Evolutionary conservation across 2,113 vertebrate species (phyloP).

Genomic region (Micronisus gabar): DNA sequence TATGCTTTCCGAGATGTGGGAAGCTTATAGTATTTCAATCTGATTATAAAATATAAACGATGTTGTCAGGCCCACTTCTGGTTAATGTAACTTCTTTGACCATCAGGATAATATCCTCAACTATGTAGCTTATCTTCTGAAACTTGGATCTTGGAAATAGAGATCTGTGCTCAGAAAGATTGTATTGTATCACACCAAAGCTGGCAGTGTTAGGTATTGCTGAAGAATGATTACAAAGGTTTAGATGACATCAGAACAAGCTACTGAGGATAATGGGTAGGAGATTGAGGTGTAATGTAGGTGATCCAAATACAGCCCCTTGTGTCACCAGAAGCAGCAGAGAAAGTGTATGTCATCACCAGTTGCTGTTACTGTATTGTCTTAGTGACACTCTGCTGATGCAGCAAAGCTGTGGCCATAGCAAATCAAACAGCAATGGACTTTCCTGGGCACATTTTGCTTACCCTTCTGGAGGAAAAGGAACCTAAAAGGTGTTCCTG

Average conservation of each 20-base stretch:
- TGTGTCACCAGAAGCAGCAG: not conserved
- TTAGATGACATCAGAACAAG: not conserved
- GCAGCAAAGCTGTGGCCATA: not conserved
- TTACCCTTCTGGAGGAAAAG: not conserved
- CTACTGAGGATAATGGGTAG: not conserved
- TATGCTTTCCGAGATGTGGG: not conserved
- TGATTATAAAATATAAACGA: not conserved
- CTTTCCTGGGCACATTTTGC: not conserved
- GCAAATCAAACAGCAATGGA: not conserved
- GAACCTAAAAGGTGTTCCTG: not conserved
- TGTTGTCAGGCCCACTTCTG: not conserved
- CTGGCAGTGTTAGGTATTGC: not conserved
- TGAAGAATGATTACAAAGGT: not conserved
- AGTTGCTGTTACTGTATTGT: not conserved
- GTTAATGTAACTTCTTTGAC: not conserved
- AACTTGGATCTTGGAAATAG: not conserved
- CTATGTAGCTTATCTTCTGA: not conserved
- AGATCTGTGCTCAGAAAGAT: not conserved
- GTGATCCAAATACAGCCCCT: not conserved
- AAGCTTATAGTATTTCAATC: not conserved
- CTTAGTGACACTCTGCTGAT: not conserved
- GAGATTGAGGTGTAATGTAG: not conserved
- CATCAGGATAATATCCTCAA: not conserved
- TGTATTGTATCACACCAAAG: rapidly evolving
- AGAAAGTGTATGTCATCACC: not conserved